Evolutionary conservation across 2,888 invertebrate species (phyloP).

Genomic region (Mongoloraphidia duomilia): DNA sequence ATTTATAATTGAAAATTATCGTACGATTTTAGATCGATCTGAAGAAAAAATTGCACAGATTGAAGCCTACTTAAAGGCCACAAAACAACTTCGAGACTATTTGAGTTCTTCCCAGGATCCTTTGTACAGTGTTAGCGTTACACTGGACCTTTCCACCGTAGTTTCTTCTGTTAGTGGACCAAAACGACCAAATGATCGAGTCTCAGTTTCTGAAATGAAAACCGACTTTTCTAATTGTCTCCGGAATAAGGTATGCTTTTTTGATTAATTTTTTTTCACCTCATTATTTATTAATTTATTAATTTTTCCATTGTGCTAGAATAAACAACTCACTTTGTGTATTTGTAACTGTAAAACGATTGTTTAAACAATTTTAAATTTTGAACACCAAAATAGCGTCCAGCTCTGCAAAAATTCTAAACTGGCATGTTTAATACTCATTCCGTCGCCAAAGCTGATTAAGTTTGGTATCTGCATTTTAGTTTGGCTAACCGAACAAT

Average conservation of each 20-base stretch:
- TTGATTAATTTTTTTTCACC: no score
- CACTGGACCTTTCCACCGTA: slow-evolving; percentile 74
- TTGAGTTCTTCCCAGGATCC: slow-evolving; percentile 63
- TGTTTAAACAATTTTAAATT: no score
- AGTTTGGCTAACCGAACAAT: no score
- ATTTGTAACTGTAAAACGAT: no score
- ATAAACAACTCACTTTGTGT: no score
- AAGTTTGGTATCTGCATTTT: no score
- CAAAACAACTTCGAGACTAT: slow-evolving; percentile 75
- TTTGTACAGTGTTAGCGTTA: slow-evolving; percentile 67
- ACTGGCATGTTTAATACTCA: no score
- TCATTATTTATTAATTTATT: no score
- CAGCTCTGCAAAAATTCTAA: no score
- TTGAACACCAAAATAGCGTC: no score
- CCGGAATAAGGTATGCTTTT: slow-evolving; percentile 60
- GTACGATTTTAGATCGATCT: slow-evolving; percentile 58
- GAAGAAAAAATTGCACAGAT: slow-evolving; percentile 62
- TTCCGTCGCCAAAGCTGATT: no score
- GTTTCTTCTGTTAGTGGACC: slow-evolving; percentile 94
- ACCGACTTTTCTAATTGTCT: slow-evolving; percentile 76
- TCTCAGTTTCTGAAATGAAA: slow-evolving; percentile 82
- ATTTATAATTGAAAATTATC: neutral
- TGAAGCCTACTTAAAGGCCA: slow-evolving; percentile 66
- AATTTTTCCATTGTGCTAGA: no score
- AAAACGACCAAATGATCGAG: slow-evolving; percentile 92